A percentile compares a stretch with the other conserved stretches of the same genome.
These are phyloP conservation scores for Caenorhabditis briggsae DNA, from an alignment of 1,140 invertebrate species.

Conservation along the genomic window DNA sequence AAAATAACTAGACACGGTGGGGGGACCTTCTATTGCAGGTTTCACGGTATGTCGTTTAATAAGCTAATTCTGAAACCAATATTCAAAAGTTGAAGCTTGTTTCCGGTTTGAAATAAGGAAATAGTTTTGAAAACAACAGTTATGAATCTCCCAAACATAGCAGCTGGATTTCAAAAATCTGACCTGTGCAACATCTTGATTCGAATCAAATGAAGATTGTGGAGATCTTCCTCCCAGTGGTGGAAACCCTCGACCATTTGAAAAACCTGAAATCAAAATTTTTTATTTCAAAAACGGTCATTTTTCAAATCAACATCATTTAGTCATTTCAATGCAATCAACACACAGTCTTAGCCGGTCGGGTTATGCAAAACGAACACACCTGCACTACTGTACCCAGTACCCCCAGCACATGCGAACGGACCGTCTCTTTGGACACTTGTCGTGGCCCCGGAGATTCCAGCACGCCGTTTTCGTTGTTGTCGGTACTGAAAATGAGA, in stretches of 20 bases:
- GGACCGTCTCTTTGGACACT: constrained; percentile 49
- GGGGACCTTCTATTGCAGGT: too few relatives aligned
- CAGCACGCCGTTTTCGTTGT: constrained; percentile 59
- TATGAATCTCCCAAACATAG: too few relatives aligned
- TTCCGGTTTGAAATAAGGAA: too few relatives aligned
- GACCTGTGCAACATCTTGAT: constrained; percentile 70
- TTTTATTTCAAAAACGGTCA: background rate
- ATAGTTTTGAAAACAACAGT: too few relatives aligned
- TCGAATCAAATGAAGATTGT: constrained; percentile 71
- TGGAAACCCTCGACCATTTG: constrained; percentile 43
- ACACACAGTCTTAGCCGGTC: background rate
- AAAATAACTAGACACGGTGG: too few relatives aligned
- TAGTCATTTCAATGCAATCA: background rate
- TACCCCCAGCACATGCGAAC: constrained; percentile 58
- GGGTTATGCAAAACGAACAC: background rate
- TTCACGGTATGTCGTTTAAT: too few relatives aligned
- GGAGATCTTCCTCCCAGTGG: constrained; percentile 67
- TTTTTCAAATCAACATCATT: background rate
- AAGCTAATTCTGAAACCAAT: too few relatives aligned
- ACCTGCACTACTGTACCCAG: constrained; percentile 56
- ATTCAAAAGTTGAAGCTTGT: too few relatives aligned
- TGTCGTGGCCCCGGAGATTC: constrained; percentile 50
- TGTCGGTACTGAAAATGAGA: constrained; percentile 55
- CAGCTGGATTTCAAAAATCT: background rate
- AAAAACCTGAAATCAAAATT: constrained; percentile 19